Conservation (phyloP, 2,888 invertebrate genomes). For the Anorthoa munda region DNA sequence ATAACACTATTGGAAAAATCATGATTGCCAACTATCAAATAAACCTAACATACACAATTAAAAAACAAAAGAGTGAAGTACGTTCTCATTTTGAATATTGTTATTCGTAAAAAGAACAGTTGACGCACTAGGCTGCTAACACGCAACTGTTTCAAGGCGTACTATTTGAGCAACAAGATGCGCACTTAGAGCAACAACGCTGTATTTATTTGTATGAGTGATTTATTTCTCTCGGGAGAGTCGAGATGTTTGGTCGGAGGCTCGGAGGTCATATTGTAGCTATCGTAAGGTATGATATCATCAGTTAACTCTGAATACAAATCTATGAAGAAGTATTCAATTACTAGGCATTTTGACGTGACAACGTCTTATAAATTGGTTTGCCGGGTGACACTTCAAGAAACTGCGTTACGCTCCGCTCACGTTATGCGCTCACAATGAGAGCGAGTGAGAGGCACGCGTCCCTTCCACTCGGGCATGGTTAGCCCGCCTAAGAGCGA, state of each 20-base stretch:
- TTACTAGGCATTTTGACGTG: too few species aligned
- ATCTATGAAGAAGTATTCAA: too few species aligned
- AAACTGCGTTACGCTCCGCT: too few species aligned
- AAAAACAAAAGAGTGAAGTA: slow-evolving; percentile 33
- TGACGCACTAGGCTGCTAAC: slow-evolving; percentile 30
- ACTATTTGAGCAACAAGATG: not conserved
- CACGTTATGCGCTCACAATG: too few species aligned
- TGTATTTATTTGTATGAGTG: slow-evolving; percentile 3
- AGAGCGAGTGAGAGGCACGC: too few species aligned
- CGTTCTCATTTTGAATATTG: not conserved
- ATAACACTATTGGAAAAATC: not conserved
- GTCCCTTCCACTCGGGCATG: too few species aligned
- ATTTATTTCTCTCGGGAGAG: slow-evolving; percentile 13
- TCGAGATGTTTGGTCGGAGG: not conserved
- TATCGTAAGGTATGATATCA: too few species aligned
- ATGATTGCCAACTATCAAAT: slow-evolving; percentile 1
- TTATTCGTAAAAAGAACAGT: slow-evolving; percentile 5
- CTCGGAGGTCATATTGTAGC: not conserved
- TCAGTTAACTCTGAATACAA: too few species aligned
- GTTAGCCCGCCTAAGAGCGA: too few species aligned
- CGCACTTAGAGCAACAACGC: not conserved
- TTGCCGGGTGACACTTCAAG: too few species aligned
- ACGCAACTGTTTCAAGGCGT: slow-evolving; percentile 19
- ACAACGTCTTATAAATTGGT: too few species aligned
- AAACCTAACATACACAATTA: slow-evolving; percentile 11